Evolutionary conservation across 2,113 vertebrate genomes (phyloP).

Genomic region (Rhabdomys dilectus): DNA sequence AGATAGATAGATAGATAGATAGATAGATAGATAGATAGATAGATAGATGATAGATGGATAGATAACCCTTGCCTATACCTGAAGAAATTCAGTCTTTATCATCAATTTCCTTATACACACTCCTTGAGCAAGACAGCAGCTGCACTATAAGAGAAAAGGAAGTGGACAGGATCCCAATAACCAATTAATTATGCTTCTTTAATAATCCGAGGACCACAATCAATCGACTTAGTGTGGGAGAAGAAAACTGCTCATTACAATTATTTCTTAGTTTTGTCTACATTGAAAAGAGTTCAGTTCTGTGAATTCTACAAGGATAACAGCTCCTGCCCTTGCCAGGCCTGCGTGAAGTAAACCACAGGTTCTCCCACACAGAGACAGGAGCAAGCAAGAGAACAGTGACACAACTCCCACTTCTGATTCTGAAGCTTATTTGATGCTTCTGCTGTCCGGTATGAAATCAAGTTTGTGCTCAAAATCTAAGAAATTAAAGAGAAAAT

Average conservation of each 20-base stretch:
- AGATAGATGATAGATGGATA: not conserved
- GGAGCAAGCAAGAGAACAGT: not conserved
- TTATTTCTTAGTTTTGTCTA: not conserved
- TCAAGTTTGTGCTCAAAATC: not conserved
- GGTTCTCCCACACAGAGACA: not conserved
- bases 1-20: not conserved
- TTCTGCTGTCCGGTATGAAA: not conserved
- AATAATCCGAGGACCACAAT: not conserved
- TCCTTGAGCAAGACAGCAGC: not conserved
- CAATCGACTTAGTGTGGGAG: not conserved
- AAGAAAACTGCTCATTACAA: not conserved
- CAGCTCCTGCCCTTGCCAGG: not conserved
- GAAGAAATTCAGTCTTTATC: not conserved
- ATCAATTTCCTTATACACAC: not conserved
- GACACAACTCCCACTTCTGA: not conserved
- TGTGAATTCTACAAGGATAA: not conserved
- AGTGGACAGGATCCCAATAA: not conserved
- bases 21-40: not conserved
- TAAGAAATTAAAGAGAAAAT: not conserved
- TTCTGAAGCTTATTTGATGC: not conserved
- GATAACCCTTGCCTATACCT: not conserved
- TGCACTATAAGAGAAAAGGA: not conserved
- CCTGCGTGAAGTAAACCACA: not conserved
- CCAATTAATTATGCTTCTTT: not conserved
- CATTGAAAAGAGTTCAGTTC: not conserved